These are phyloP conservation scores for Sinopyrophorus schimmeli DNA, from an alignment of 2,888 invertebrate genomes.

Conservation along the genomic window DNA sequence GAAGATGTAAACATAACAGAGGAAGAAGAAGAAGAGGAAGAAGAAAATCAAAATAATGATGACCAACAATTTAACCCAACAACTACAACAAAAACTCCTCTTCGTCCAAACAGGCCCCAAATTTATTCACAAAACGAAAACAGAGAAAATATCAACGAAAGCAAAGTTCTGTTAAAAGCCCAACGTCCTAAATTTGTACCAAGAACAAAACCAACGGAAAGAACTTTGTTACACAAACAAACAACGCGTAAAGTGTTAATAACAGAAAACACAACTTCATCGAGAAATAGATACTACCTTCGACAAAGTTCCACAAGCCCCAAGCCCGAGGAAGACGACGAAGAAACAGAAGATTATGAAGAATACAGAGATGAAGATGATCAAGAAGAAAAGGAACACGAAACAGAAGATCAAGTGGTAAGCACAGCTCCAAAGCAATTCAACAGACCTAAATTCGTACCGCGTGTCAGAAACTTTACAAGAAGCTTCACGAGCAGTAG, in stretches of 20 bases:
- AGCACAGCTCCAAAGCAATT: not conserved
- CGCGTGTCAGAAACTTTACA: not conserved
- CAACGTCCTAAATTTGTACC: constrained; percentile 13
- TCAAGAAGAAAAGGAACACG: constrained; percentile 47
- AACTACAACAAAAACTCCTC: too few species aligned
- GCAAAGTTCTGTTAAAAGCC: too few species aligned
- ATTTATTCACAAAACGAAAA: too few species aligned
- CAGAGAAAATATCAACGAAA: too few species aligned
- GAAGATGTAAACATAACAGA: too few species aligned
- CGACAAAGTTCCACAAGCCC: too few species aligned
- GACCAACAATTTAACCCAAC: too few species aligned
- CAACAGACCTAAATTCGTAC: too few species aligned
- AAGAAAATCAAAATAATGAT: too few species aligned
- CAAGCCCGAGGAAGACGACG: not conserved
- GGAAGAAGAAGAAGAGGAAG: too few species aligned
- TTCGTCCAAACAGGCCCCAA: too few species aligned
- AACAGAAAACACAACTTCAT: not conserved
- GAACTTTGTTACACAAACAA: not conserved
- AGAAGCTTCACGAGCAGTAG: not conserved
- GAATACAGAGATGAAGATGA: constrained; percentile 19
- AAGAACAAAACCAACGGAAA: constrained; percentile 10
- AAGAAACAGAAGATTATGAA: constrained; percentile 5
- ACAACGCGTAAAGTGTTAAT: not conserved
- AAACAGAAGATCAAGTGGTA: constrained; percentile 28
- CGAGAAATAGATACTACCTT: not conserved